These are phyloP conservation scores for Dryobotodes eremita DNA, from an alignment of 2,888 invertebrate genomes.

Conservation along the genomic window DNA sequence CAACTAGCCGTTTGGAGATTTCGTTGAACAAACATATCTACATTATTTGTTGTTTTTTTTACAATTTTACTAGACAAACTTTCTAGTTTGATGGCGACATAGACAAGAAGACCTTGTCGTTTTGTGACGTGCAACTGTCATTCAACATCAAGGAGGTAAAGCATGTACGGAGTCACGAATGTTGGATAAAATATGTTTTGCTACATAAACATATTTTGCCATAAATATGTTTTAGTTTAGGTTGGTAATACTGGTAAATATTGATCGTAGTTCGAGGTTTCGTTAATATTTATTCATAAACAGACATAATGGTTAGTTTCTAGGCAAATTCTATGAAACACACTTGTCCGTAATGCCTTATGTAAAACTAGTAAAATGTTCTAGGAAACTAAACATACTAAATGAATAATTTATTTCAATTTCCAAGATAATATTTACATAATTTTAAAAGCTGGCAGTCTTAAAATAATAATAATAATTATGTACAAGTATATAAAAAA, in stretches of 20 bases:
- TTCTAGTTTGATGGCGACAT: too few species aligned
- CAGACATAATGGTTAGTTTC: not conserved
- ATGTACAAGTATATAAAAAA: too few species aligned
- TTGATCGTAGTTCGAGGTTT: not conserved
- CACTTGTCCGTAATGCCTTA: not conserved
- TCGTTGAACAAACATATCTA: too few species aligned
- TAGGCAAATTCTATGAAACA: not conserved
- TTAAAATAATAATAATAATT: too few species aligned
- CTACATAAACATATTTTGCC: not conserved
- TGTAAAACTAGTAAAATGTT: not conserved
- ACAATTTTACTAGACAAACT: too few species aligned
- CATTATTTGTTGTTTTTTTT: too few species aligned
- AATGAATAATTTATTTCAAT: too few species aligned
- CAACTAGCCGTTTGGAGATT: too few species aligned
- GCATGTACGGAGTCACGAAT: not conserved
- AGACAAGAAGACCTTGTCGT: too few species aligned
- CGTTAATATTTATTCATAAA: conserved; percentile 3
- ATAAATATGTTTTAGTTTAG: not conserved
- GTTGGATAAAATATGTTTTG: not conserved
- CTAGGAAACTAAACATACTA: not conserved
- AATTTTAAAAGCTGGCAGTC: too few species aligned
- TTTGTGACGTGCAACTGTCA: not conserved
- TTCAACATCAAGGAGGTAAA: not conserved
- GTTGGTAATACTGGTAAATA: not conserved
- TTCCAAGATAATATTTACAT: too few species aligned